phyloP scores from a whole-genome alignment of 1,140 invertebrate species.

The Sweltsa coloradensis region DNA sequence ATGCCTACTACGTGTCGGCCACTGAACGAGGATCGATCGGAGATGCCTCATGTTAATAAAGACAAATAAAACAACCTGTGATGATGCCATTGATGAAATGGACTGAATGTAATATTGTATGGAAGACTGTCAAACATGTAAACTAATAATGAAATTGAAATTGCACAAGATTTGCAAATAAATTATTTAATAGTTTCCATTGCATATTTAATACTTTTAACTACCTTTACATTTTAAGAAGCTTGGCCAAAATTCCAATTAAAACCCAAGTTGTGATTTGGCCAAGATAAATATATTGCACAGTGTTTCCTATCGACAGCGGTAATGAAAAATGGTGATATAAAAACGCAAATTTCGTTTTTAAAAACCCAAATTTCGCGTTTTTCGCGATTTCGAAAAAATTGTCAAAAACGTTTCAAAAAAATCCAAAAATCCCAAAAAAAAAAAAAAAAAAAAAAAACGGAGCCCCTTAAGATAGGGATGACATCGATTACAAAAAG shows the following conservation, averaged over 20 bases:
- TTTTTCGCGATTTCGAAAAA: too few relatives aligned
- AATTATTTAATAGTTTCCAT: conserved; percentile 17
- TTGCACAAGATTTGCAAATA: conserved; percentile 19
- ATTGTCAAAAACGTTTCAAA: too few relatives aligned
- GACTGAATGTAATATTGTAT: conserved; percentile 17
- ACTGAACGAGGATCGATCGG: background rate
- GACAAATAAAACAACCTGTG: conserved; percentile 20
- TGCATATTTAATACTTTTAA: conserved; percentile 6
- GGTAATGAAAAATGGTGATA: too few relatives aligned
- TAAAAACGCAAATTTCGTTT: too few relatives aligned
- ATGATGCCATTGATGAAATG: conserved; percentile 20
- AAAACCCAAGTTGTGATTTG: too few relatives aligned
- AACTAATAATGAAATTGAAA: conserved; percentile 15
- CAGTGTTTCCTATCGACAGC: too few relatives aligned
- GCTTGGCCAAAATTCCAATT: background rate
- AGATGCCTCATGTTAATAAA: conserved; percentile 11
- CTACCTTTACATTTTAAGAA: conserved; percentile 9
- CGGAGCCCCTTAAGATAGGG: too few relatives aligned
- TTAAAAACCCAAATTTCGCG: too few relatives aligned
- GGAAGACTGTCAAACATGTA: conserved; percentile 20
- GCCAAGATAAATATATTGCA: too few relatives aligned
- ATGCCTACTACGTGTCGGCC: conserved; percentile 12
- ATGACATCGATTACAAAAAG: too few relatives aligned
- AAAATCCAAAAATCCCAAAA: too few relatives aligned
- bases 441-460: too few relatives aligned